Conservation (phyloP, 2,113 vertebrate genomes). For the Nyctibius bracteatus region DNA sequence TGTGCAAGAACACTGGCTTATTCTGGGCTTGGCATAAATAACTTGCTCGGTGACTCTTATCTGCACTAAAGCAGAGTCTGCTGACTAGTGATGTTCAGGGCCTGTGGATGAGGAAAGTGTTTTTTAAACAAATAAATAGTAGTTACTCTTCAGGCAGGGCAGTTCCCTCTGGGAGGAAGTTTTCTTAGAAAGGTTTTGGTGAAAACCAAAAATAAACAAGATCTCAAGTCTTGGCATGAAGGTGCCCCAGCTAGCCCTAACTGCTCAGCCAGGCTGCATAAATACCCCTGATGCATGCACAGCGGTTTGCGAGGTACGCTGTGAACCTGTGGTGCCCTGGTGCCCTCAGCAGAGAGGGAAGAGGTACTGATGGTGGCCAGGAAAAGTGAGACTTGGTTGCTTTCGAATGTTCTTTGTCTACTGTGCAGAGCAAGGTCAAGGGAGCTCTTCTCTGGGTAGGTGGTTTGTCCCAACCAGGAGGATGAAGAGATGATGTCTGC, state of each 20-base stretch:
- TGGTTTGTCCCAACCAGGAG: not conserved
- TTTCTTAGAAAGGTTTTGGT: not conserved
- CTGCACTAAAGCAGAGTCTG: not conserved
- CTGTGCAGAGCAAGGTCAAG: not conserved
- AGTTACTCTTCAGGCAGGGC: not conserved
- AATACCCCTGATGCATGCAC: accelerated
- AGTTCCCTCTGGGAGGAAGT: not conserved
- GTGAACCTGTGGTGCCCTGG: not conserved
- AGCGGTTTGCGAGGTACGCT: accelerated
- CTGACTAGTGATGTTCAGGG: not conserved
- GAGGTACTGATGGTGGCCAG: not conserved
- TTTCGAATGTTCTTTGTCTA: not conserved
- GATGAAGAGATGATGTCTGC: not conserved
- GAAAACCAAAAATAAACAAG: not conserved
- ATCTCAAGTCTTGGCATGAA: not conserved
- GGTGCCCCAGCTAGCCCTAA: not conserved
- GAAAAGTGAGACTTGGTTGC: not conserved
- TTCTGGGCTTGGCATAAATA: constrained; percentile 19
- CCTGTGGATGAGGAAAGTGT: not conserved
- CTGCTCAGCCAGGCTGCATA: not conserved
- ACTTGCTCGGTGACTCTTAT: not conserved
- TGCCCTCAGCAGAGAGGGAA: not conserved
- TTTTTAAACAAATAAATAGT: not conserved
- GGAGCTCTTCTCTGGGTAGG: not conserved
- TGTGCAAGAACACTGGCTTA: not conserved